phyloP scores from a whole-genome alignment of 1,140 invertebrate genomes.

The Meloidogyne floridensis region DNA sequence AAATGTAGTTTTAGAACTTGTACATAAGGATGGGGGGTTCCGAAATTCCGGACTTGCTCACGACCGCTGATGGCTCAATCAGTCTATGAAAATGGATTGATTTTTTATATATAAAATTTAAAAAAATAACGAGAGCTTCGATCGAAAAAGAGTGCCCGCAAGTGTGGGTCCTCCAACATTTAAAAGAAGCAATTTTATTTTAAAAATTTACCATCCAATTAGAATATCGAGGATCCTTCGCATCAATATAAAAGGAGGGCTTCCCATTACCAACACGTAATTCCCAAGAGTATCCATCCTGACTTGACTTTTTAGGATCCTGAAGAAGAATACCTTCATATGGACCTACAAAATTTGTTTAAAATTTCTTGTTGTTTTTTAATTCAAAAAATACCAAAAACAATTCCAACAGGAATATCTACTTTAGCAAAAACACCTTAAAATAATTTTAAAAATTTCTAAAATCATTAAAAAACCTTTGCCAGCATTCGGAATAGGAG shows the following conservation, averaged over 20 bases:
- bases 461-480: constrained; percentile 20
- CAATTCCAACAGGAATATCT: constrained; percentile 36
- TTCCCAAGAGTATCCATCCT: constrained; percentile 35
- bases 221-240: constrained; percentile 30
- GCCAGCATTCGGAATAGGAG: constrained; percentile 34
- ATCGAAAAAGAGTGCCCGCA: too few relatives aligned
- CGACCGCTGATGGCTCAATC: too few relatives aligned
- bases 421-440: constrained; percentile 39
- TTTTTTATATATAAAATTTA: too few relatives aligned
- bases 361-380: not conserved
- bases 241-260: constrained; percentile 20
- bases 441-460: not conserved
- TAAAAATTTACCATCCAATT: constrained; percentile 38
- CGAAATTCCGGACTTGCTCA: too few relatives aligned
- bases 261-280: constrained; percentile 11
- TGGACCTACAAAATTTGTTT: constrained; percentile 6
- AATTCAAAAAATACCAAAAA: constrained; percentile 21
- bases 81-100: too few relatives aligned
- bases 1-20: not conserved
- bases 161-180: too few relatives aligned
- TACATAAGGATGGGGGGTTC: not conserved
- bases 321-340: constrained; percentile 33
- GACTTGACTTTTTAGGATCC: constrained; percentile 19
- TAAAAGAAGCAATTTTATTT: not conserved
- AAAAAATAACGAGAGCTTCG: too few relatives aligned